Conservation (phyloP, 2,888 invertebrate species). For the Scaptomyza parva region DNA sequence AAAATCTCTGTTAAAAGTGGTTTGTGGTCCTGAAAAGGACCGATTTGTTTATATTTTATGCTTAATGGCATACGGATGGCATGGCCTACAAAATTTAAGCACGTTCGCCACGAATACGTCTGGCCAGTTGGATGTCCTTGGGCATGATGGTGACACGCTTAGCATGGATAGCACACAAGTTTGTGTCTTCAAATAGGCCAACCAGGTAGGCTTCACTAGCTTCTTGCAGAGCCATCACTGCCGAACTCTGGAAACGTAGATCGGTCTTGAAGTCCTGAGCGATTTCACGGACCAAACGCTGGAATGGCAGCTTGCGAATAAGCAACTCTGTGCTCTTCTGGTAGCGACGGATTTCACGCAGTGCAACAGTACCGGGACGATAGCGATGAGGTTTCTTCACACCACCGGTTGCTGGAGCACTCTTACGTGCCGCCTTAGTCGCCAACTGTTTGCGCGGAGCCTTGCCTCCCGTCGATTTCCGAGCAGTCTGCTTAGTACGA, state of each 20-base stretch:
- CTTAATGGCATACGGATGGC: too few species aligned
- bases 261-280: slow-evolving; percentile 42
- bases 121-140: slow-evolving; percentile 87
- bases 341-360: too few species aligned
- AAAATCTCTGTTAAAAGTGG: slow-evolving; percentile 17
- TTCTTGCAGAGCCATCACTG: slow-evolving; percentile 39
- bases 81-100: too few species aligned
- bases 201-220: slow-evolving; percentile 33
- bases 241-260: slow-evolving; percentile 42
- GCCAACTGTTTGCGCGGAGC: slow-evolving; percentile 45
- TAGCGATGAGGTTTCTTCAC: slow-evolving; percentile 33
- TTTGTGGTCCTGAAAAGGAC: too few species aligned
- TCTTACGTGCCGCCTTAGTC: slow-evolving; percentile 43
- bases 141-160: slow-evolving; percentile 3
- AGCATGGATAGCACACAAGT: slow-evolving; percentile 6
- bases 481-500: slow-evolving; percentile 11
- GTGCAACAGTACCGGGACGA: too few species aligned
- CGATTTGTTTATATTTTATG: too few species aligned
- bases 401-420: slow-evolving; percentile 36
- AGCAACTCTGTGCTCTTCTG: too few species aligned
- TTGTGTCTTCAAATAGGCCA: slow-evolving; percentile 5
- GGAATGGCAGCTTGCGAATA: too few species aligned
- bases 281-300: slow-evolving; percentile 33
- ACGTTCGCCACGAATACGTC: slow-evolving; percentile 97
- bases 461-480: slow-evolving; percentile 38